A percentile compares a stretch with the other conserved stretches of the same genome.
Conservation (phyloP, 2,888 invertebrate genomes). For the Zeuzera pyrina region DNA sequence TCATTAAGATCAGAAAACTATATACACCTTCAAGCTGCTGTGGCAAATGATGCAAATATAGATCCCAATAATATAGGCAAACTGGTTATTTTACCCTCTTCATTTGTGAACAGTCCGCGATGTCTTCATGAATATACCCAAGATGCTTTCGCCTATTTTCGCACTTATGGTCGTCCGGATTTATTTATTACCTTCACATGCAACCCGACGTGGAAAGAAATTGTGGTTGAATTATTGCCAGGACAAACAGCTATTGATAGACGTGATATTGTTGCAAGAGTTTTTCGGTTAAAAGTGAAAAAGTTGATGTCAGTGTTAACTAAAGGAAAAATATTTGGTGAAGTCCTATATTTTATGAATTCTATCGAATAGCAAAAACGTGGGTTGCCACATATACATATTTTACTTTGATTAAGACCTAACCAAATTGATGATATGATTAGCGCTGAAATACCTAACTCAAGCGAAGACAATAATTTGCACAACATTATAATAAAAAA, state of each 20-base stretch:
- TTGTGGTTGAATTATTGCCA: conserved; percentile 13
- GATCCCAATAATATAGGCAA: conserved; percentile 18
- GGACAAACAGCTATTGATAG: conserved; percentile 21
- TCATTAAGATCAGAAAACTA: conserved; percentile 21
- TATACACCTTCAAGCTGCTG: conserved; percentile 27
- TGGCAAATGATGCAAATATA: conserved; percentile 17
- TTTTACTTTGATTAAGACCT: conserved; percentile 4
- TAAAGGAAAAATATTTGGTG: conserved; percentile 20
- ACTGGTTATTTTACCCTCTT: conserved; percentile 22
- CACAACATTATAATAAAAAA: no score
- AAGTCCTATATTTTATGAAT: conserved; percentile 15
- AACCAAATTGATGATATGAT: conserved; percentile 7
- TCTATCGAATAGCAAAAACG: conserved; percentile 8
- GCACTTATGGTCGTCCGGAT: no score
- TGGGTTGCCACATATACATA: no score
- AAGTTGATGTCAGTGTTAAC: conserved; percentile 15
- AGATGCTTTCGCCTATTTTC: conserved; percentile 25
- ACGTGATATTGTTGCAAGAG: conserved; percentile 23
- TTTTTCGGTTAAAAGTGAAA: conserved; percentile 22
- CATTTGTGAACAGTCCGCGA: conserved; percentile 23
- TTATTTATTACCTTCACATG: no score
- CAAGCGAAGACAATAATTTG: no score
- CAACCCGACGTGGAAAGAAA: conserved; percentile 24
- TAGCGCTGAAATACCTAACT: no score
- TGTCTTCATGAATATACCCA: conserved; percentile 24